These are phyloP conservation scores for Tanytarsus gracilentus DNA, from an alignment of 2,888 invertebrate species.

Conservation along the genomic window DNA sequence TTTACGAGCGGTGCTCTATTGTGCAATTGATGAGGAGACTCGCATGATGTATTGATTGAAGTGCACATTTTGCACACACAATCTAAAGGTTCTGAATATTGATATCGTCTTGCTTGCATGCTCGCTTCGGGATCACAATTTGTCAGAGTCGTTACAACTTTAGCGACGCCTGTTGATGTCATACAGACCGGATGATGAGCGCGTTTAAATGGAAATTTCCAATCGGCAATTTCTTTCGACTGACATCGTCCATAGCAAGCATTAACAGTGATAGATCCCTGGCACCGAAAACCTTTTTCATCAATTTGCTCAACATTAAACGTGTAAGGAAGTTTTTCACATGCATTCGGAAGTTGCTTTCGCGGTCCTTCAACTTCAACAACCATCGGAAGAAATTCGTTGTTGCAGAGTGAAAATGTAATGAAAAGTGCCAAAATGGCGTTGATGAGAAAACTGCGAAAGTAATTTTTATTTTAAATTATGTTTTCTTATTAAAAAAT, in stretches of 20 bases:
- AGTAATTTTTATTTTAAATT: too few relatives aligned
- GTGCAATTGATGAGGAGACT: constrained; percentile 43
- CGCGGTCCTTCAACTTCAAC: constrained; percentile 32
- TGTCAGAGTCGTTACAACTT: constrained; percentile 54
- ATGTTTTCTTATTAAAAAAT: too few relatives aligned
- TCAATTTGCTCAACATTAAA: constrained; percentile 52
- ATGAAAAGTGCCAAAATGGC: too few relatives aligned
- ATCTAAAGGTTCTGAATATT: constrained; percentile 66
- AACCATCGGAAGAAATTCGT: background rate
- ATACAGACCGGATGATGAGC: constrained; percentile 80
- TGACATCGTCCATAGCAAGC: constrained; percentile 78
- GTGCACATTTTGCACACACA: constrained; percentile 67
- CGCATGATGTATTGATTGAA: constrained; percentile 61
- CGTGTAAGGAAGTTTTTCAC: constrained; percentile 56
- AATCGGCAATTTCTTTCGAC: constrained; percentile 79
- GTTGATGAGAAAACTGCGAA: too few relatives aligned
- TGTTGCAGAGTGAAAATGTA: background rate
- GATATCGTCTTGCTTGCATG: constrained; percentile 60
- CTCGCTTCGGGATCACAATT: constrained; percentile 68
- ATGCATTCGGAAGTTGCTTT: constrained; percentile 52
- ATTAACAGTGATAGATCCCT: constrained; percentile 64
- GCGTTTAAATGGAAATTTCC: constrained; percentile 80
- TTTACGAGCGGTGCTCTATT: constrained; percentile 41
- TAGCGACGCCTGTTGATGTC: constrained; percentile 55
- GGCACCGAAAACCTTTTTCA: constrained; percentile 54